phyloP scores from a whole-genome alignment of 92 coral and sea anemone species.

The Parazoanthus swiftii region DNA sequence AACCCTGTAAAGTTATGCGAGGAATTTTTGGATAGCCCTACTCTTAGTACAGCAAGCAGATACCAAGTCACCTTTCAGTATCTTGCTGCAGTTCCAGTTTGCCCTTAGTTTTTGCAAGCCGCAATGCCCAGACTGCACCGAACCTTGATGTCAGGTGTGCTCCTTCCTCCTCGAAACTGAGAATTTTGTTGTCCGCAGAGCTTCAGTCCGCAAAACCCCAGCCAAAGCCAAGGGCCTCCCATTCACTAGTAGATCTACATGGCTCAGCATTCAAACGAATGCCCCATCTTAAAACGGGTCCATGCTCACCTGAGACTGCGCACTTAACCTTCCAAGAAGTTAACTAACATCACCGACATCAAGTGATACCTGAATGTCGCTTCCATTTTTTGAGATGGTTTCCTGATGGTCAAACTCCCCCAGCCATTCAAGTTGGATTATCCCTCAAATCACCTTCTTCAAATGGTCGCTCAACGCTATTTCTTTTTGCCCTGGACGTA shows the following conservation, averaged over 20 bases:
- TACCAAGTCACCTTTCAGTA: constrained; percentile 16
- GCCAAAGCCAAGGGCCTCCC: not conserved
- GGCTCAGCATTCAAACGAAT: constrained; percentile 25
- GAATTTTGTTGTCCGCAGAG: constrained; percentile 18
- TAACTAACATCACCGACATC: not conserved
- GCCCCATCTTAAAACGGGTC: not conserved
- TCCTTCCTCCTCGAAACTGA: constrained; percentile 4
- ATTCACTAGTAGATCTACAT: constrained; percentile 31
- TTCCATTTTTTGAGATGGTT: not conserved
- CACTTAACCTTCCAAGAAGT: not conserved
- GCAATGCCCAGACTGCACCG: constrained; percentile 18
- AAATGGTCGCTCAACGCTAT: constrained; percentile 47
- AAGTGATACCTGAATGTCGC: not conserved
- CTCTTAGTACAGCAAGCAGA: constrained; percentile 5
- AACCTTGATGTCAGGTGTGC: not conserved
- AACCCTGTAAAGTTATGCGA: too few relatives aligned
- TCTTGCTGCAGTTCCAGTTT: constrained; percentile 8
- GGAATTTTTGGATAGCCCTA: too few relatives aligned
- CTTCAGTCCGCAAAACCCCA: not conserved
- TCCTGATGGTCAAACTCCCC: not conserved
- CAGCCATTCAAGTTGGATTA: constrained; percentile 32
- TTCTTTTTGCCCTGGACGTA: constrained; percentile 61
- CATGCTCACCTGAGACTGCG: constrained; percentile 2
- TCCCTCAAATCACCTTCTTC: constrained; percentile 50
- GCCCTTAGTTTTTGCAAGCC: constrained; percentile 24